Evolutionary conservation across 2,797 vertebrate genomes (phyloP), one percentile per base, ranked within the genome.

Genomic region (Sitta carolinensis): DNA sequence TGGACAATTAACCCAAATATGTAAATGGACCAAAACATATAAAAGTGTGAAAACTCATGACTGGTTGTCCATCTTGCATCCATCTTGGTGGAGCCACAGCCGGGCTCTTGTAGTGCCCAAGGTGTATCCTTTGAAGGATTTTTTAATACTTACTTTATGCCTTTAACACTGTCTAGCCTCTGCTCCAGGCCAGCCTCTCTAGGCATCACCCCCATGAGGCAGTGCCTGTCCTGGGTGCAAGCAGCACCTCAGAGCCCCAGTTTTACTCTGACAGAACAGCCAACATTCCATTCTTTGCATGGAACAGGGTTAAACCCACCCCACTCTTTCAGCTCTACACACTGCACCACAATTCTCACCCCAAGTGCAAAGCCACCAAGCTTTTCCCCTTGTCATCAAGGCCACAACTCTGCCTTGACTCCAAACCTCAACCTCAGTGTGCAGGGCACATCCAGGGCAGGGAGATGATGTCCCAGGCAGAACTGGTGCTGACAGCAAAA

Each of bases 151-250:
- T 40, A 6, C 13, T 54, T 54, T n/a, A 54, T 70, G 14, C 51
- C 30, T 70, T 26, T 21, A 27, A 55, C 51, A 5, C 51, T 55
- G 4, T 21, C 51, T 7, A n/a, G 30, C 38, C 50, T 70, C 51
- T 54, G 23, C 20, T 54, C 38, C 38, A 70, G 16, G 13, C 26
- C 22, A 54, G 50, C 38, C 68, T 26, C 50, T 70, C 30, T 5
- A 42, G 30, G 4, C 30, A 54, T 42, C 23, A n/a, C 7, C 14
- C 61, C 26, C 52, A 12, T 0, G 2, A 58, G 29, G 84, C 51
- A 21, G 27, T 0, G 1, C 0, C 3, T 0, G 1, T 16, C 29
- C 52, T 2, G 2, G 7, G 5, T 62, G 42, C 11, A 12, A 48
- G 51, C 54, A 55, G 54, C 43, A 30, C 0, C 57, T 48, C 16